Evolutionary conservation across 2,797 vertebrate genomes (phyloP).

Genomic region (Syndactyla subalaris): DNA sequence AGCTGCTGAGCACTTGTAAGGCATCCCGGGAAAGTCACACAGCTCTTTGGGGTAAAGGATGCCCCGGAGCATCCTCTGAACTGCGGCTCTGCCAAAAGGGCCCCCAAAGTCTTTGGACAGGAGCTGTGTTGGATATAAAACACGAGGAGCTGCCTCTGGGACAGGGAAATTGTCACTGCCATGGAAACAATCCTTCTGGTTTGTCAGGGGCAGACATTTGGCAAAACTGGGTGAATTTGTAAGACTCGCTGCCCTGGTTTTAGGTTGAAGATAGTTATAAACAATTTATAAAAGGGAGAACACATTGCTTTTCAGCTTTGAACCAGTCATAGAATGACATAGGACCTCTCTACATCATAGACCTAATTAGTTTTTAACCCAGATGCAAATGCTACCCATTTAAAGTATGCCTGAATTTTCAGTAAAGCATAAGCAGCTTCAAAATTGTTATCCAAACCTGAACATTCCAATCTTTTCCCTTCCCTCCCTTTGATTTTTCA

Average conservation of each 20-base stretch:
- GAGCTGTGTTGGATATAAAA: background rate
- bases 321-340: background rate
- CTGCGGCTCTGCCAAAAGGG: background rate
- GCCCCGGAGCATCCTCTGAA: background rate
- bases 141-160: background rate
- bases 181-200: fast-evolving
- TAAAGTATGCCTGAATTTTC: background rate
- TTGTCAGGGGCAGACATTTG: background rate
- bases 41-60: background rate
- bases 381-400: background rate
- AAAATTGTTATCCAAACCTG: background rate
- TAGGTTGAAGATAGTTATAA: background rate
- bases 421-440: fast-evolving
- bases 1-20: fast-evolving
- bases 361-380: background rate
- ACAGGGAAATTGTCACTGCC: fast-evolving
- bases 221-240: background rate
- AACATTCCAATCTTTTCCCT: background rate
- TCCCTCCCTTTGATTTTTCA: background rate
- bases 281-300: background rate
- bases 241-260: background rate
- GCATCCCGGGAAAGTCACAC: background rate
- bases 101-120: background rate
- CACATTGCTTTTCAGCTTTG: background rate
- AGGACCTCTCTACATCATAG: background rate